Evolutionary conservation across 2,888 invertebrate genomes (phyloP).

Genomic region (Eupithecia insigniata): DNA sequence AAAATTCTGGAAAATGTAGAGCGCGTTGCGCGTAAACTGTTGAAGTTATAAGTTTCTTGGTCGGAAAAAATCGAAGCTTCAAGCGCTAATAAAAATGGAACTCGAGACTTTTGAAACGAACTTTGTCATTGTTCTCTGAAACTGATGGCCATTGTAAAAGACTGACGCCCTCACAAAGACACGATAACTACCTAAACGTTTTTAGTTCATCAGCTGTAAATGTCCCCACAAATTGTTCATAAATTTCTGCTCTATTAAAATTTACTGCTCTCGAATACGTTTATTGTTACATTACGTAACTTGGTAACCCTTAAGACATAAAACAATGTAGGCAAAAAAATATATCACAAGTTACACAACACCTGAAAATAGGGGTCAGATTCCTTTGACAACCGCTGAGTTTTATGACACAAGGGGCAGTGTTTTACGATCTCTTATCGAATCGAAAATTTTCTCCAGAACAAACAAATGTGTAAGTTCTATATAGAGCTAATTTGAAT

Average conservation of each 20-base stretch:
- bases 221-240: conserved; percentile 76
- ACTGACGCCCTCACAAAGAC: conserved; percentile 61
- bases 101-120: conserved; percentile 29
- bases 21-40: conserved; percentile 11
- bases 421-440: conserved; percentile 79
- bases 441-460: conserved; percentile 71
- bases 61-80: conserved; percentile 20
- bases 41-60: conserved; percentile 6
- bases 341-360: conserved; percentile 58
- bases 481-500: conserved; percentile 66
- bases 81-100: conserved; percentile 17
- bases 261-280: conserved; percentile 74
- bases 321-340: conserved; percentile 77
- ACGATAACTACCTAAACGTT: conserved; percentile 60
- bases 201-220: conserved; percentile 79
- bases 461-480: conserved; percentile 69
- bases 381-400: conserved; percentile 63
- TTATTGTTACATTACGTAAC: conserved; percentile 78
- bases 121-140: conserved; percentile 33
- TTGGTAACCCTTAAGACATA: conserved; percentile 77
- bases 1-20: conserved; percentile 25
- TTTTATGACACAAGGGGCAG: conserved; percentile 76
- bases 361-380: conserved; percentile 62
- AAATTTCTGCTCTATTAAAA: conserved; percentile 81
- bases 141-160: conserved; percentile 45